Percentiles rank a stretch among this genome's conserved stretches.
Conservation (phyloP, 2,113 vertebrate genomes). For the Chaetodon trifascialis region DNA sequence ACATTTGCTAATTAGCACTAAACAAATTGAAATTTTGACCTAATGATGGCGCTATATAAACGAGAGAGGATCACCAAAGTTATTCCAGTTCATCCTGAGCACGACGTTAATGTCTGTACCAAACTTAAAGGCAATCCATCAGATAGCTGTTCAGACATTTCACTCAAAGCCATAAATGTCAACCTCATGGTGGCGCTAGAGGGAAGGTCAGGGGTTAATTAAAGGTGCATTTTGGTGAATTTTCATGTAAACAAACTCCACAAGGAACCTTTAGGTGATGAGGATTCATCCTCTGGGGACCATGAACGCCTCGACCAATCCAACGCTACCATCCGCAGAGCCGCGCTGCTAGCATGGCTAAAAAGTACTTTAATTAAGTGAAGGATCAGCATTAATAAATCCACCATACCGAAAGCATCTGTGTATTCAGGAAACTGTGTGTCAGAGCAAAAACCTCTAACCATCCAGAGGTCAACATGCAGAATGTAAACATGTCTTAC, state of each 20-base stretch:
- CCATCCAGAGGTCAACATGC: not conserved
- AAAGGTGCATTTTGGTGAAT: too few relatives aligned
- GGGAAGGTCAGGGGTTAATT: too few relatives aligned
- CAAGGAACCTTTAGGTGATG: not conserved
- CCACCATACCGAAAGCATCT: not conserved
- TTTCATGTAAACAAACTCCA: too few relatives aligned
- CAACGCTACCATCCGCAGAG: too few relatives aligned
- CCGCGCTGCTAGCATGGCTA: too few relatives aligned
- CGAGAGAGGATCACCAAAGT: not conserved
- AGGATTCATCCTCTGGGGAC: too few relatives aligned
- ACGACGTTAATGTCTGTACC: not conserved
- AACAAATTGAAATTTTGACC: not conserved
- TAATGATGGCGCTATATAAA: not conserved
- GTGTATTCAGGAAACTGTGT: not conserved
- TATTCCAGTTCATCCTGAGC: not conserved
- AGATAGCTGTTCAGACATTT: too few relatives aligned
- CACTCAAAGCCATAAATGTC: too few relatives aligned
- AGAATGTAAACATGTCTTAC: constrained; percentile 82
- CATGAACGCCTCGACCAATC: too few relatives aligned
- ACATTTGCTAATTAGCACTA: not conserved
- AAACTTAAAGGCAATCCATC: not conserved
- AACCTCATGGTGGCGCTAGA: too few relatives aligned
- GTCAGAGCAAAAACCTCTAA: not conserved
- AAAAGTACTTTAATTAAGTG: not conserved
- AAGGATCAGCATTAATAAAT: not conserved